phyloP scores from a whole-genome alignment of 2,797 vertebrate species.

The Anas capensis region DNA sequence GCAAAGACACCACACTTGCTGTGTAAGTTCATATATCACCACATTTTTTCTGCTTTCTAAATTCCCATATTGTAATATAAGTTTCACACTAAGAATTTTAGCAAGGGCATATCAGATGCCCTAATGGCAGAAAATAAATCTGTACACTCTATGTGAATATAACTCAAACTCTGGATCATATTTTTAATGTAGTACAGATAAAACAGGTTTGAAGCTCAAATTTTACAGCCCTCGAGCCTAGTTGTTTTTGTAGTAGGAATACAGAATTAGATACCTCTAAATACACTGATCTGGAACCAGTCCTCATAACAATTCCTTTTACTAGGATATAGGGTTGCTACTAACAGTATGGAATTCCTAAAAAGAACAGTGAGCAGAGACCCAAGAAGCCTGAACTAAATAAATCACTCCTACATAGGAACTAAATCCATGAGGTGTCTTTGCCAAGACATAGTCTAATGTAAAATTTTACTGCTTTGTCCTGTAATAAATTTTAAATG shows the following conservation, averaged over 20 bases:
- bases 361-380: not conserved
- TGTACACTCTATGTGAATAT: not conserved
- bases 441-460: not conserved
- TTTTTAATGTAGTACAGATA: not conserved
- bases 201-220: not conserved
- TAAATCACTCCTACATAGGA: not conserved
- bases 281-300: not conserved
- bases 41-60: not conserved
- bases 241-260: not conserved
- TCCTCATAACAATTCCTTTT: not conserved
- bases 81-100: not conserved
- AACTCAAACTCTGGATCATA: not conserved
- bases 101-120: not conserved
- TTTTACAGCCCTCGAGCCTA: not conserved
- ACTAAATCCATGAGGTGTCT: not conserved
- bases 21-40: not conserved
- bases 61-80: not conserved
- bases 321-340: not conserved
- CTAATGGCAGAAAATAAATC: not conserved
- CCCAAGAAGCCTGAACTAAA: not conserved
- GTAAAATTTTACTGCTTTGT: not conserved
- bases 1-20: rapidly evolving
- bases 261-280: not conserved
- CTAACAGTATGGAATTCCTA: not conserved
- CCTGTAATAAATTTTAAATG: not conserved